Conservation (phyloP, 2,113 vertebrate species). For the Theropithecus gelada region DNA sequence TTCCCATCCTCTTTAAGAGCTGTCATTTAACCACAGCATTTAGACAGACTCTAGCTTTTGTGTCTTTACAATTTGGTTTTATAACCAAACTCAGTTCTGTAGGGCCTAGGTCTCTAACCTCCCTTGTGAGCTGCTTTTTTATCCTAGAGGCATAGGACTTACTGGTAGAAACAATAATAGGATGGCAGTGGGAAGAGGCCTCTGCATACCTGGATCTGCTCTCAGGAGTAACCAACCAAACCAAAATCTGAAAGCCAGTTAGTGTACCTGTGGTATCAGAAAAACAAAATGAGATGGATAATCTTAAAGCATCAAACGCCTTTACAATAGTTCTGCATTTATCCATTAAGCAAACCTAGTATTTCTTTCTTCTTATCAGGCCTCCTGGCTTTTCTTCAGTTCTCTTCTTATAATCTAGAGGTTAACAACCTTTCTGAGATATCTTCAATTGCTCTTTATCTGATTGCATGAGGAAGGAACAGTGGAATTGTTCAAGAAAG, state of each 20-base stretch:
- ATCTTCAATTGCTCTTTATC: background rate
- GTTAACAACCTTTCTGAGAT: background rate
- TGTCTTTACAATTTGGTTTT: background rate
- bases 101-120: background rate
- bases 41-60: background rate
- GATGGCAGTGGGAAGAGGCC: background rate
- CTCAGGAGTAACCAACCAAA: slow-evolving; percentile 5
- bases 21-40: background rate
- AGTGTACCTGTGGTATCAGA: background rate
- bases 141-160: background rate
- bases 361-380: background rate
- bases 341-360: background rate
- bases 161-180: background rate
- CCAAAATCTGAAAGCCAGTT: background rate
- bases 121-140: background rate
- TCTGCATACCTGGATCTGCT: background rate
- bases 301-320: background rate
- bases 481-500: background rate
- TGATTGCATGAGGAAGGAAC: background rate
- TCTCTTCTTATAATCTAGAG: background rate
- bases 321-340: background rate
- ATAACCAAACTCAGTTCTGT: background rate
- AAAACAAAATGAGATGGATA: background rate
- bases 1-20: background rate
- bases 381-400: background rate